Percentiles rank a stretch among this genome's conserved stretches.
phyloP scores from a whole-genome alignment of 2,797 vertebrate species.

The Enteromius anoplus region DNA sequence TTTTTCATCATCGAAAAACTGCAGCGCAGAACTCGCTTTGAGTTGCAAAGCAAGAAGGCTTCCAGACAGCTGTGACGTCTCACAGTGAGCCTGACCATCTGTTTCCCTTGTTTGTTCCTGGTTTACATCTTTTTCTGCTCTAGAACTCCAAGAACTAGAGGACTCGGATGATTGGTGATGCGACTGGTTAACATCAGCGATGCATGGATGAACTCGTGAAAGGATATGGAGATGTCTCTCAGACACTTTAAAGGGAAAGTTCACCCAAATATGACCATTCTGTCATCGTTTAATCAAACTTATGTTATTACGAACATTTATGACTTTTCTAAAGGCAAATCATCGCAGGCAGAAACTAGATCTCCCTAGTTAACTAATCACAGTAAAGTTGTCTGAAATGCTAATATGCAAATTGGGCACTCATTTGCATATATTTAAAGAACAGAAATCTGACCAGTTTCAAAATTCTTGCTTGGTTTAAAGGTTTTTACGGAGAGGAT shows the following conservation, averaged over 20 bases:
- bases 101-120: slow-evolving; percentile 6
- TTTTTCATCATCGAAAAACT: not conserved
- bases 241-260: not conserved
- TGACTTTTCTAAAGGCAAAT: not conserved
- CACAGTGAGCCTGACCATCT: slow-evolving; percentile 19
- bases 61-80: not conserved
- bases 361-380: not conserved
- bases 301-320: not conserved
- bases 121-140: slow-evolving; percentile 18
- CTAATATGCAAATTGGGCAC: not conserved
- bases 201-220: not conserved
- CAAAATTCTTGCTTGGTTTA: not conserved
- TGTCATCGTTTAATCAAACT: not conserved
- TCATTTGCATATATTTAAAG: not conserved
- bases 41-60: not conserved
- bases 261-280: not conserved
- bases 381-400: not conserved
- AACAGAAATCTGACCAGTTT: not conserved
- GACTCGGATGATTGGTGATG: not conserved
- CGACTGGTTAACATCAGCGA: not conserved
- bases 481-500: not conserved
- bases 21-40: not conserved
- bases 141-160: not conserved
- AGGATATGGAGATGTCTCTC: not conserved
- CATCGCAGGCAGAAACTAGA: not conserved